These are phyloP conservation scores for Pseudocheirus occidentalis DNA, from an alignment of 2,797 vertebrate genomes.

Conservation along the genomic window DNA sequence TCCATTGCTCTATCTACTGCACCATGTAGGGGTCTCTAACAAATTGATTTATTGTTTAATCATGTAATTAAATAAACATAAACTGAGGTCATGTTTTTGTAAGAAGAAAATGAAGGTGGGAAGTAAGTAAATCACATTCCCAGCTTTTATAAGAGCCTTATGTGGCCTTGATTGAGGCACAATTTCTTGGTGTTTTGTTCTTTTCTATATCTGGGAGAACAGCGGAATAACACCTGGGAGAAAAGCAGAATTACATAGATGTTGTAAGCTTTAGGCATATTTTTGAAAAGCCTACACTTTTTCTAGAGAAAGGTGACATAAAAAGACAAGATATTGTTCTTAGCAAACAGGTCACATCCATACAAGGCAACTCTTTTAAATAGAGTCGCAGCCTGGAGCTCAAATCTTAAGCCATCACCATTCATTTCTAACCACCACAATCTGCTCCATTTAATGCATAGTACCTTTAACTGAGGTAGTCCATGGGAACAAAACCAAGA, in stretches of 20 bases:
- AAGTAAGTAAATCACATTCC: neutral
- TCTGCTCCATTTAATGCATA: neutral
- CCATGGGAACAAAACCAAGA: neutral
- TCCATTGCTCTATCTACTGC: neutral
- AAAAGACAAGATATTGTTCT: conserved; percentile 25
- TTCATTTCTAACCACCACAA: conserved; percentile 5
- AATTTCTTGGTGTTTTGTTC: neutral
- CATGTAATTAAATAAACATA: neutral
- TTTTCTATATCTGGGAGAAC: conserved; percentile 25
- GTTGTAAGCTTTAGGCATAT: conserved; percentile 20
- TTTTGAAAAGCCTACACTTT: conserved; percentile 51
- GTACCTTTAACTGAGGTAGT: neutral
- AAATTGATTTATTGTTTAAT: neutral
- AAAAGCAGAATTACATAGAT: conserved; percentile 29
- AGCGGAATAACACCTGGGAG: conserved; percentile 10
- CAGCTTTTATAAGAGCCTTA: neutral
- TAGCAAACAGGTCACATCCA: neutral
- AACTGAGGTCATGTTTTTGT: neutral
- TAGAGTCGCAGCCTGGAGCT: conserved; percentile 4
- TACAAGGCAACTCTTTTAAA: conserved; percentile 29
- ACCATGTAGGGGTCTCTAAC: neutral
- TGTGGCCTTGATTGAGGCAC: neutral
- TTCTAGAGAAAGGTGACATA: conserved; percentile 49
- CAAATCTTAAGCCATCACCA: neutral
- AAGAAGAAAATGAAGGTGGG: neutral